Percentiles rank a stretch among this genome's conserved stretches.
Conservation (phyloP, 2,797 vertebrate genomes). For the Muscicapa comitata region DNA sequence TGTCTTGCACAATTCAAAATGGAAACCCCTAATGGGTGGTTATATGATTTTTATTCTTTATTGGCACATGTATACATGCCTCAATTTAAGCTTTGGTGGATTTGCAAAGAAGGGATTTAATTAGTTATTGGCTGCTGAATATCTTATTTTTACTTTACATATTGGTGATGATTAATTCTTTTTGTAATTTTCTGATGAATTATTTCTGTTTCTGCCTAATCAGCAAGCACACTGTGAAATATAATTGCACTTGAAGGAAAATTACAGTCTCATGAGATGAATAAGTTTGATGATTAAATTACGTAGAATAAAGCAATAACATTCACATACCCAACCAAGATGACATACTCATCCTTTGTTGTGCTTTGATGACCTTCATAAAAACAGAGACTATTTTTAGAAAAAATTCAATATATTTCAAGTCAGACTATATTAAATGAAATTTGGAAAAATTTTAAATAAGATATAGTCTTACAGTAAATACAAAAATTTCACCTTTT, state of each 20-base stretch:
- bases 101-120: constrained; percentile 85
- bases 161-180: constrained; percentile 86
- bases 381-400: background rate
- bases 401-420: background rate
- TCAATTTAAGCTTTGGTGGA: constrained; percentile 32
- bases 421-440: background rate
- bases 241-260: constrained; percentile 86
- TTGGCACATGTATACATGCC: background rate
- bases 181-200: constrained; percentile 87
- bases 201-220: constrained; percentile 87
- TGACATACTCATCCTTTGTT: constrained; percentile 43
- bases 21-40: background rate
- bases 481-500: background rate
- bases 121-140: constrained; percentile 86
- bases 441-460: background rate
- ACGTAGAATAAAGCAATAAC: constrained; percentile 82
- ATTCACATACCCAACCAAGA: constrained; percentile 55
- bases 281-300: constrained; percentile 88
- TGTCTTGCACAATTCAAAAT: constrained; percentile 14
- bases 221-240: constrained; percentile 81
- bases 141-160: constrained; percentile 34
- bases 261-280: constrained; percentile 82
- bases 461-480: background rate
- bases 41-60: constrained; percentile 20
- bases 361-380: constrained; percentile 52